Evolutionary conservation across 1,140 invertebrate species (phyloP).

Genomic region (Scylla paramamosain): DNA sequence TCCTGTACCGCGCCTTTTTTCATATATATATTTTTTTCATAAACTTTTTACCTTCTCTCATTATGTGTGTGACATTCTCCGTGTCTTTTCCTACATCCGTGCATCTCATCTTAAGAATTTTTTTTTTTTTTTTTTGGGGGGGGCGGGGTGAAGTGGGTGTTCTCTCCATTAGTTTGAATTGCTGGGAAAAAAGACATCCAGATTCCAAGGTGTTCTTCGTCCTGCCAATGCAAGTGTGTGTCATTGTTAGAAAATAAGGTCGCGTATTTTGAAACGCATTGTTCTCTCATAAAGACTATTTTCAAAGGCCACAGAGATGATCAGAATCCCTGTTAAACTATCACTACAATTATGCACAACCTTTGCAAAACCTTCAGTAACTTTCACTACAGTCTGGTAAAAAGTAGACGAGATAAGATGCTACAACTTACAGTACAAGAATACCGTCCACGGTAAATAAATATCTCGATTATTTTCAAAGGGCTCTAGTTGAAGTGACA

Average conservation of each 20-base stretch:
- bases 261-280: too few species aligned
- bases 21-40: not conserved
- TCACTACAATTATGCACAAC: not conserved
- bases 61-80: not conserved
- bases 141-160: too few species aligned
- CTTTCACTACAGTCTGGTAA: not conserved
- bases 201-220: too few species aligned
- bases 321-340: not conserved
- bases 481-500: too few species aligned
- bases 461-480: not conserved
- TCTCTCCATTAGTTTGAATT: too few species aligned
- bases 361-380: not conserved
- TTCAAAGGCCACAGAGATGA: not conserved
- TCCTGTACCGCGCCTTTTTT: not conserved
- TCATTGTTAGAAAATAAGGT: too few species aligned
- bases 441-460: not conserved
- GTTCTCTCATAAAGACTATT: too few species aligned
- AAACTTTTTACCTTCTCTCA: not conserved
- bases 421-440: not conserved
- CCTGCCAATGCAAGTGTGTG: too few species aligned
- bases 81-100: too few species aligned
- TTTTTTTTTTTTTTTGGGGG: too few species aligned
- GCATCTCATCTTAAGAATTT: too few species aligned
- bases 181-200: too few species aligned
- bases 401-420: not conserved